Evolutionary conservation across 2,113 vertebrate genomes (phyloP).

Genomic region (Myrmophylax atrothorax): DNA sequence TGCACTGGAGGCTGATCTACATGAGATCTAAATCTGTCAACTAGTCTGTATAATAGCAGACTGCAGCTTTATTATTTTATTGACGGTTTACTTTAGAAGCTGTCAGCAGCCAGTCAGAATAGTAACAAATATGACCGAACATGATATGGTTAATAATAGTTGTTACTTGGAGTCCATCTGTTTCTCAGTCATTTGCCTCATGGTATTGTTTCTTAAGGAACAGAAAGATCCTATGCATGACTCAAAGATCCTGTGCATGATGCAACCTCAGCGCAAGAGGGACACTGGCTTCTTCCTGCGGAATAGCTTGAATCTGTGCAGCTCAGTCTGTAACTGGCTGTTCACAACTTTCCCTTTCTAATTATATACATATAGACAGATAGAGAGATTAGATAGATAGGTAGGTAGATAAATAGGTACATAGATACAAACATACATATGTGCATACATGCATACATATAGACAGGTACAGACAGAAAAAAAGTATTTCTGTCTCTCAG

Average conservation of each 20-base stretch:
- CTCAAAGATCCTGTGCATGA: background rate
- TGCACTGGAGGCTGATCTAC: background rate
- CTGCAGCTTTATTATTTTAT: background rate
- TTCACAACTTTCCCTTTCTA: background rate
- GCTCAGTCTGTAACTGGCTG: background rate
- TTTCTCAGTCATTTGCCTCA: background rate
- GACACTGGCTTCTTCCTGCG: background rate
- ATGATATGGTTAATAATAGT: background rate
- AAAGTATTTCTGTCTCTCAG: background rate
- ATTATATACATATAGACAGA: background rate
- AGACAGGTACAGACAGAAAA: background rate
- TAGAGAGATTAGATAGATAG: too few species aligned
- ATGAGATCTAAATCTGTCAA: background rate
- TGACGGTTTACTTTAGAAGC: background rate
- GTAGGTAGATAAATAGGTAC: background rate
- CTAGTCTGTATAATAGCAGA: background rate
- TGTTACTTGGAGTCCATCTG: background rate
- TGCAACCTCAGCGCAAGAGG: background rate
- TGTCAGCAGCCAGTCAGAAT: background rate
- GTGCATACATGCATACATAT: too few species aligned
- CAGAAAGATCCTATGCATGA: accelerated
- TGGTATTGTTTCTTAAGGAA: background rate
- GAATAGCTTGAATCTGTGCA: background rate
- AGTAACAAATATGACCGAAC: background rate
- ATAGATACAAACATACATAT: background rate